Evolutionary conservation across 2,113 vertebrate species (phyloP).

Genomic region (Bubo blakistoni): DNA sequence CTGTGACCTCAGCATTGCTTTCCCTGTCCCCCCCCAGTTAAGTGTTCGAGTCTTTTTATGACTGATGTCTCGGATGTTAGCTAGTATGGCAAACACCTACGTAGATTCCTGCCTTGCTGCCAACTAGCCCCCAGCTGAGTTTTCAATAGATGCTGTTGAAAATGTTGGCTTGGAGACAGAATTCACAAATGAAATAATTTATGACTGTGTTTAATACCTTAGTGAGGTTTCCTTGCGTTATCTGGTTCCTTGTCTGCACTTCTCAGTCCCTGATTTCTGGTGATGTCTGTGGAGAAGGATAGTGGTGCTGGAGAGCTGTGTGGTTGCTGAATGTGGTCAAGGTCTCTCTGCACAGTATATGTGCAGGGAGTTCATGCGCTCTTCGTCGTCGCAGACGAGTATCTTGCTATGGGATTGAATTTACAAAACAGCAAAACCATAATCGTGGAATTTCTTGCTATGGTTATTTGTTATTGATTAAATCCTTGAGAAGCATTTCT

Average conservation of each 20-base stretch:
- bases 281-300: neutral
- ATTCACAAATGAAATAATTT: neutral
- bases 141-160: neutral
- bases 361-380: fast-evolving
- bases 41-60: neutral
- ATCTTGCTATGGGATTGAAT: neutral
- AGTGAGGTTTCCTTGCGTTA: neutral
- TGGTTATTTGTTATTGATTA: neutral
- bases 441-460: fast-evolving
- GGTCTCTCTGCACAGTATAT: fast-evolving
- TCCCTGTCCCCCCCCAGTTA: neutral
- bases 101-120: neutral
- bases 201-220: neutral
- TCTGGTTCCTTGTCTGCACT: neutral
- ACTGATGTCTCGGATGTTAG: neutral
- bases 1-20: neutral
- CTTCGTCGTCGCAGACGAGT: fast-evolving
- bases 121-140: neutral
- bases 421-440: neutral
- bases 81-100: neutral
- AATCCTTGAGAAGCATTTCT: neutral
- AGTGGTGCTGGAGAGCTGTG: neutral
- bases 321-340: too few relatives aligned
- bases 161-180: neutral
- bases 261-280: neutral